Percentiles rank a stretch among this genome's conserved stretches.
Conservation (phyloP, 2,113 vertebrate species). For the Anhinga rufa region DNA sequence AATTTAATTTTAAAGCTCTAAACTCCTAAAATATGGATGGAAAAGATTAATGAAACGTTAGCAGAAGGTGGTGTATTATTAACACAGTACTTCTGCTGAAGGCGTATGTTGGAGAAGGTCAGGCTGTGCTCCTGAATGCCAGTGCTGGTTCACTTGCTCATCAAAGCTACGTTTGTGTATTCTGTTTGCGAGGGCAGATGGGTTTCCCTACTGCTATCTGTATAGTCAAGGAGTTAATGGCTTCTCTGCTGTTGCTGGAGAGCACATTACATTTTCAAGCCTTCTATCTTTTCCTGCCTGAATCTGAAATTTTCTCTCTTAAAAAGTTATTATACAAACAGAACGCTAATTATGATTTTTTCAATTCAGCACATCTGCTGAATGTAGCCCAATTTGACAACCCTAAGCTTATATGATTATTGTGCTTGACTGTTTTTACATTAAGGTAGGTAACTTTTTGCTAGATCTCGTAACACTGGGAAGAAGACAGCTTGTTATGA, state of each 20-base stretch:
- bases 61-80: neutral
- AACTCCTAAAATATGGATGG: neutral
- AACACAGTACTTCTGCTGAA: neutral
- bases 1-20: neutral
- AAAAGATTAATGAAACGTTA: neutral
- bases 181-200: neutral
- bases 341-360: neutral
- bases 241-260: neutral
- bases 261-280: neutral
- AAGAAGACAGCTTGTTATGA: neutral
- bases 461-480: neutral
- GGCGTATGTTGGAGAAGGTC: fast-evolving
- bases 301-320: neutral
- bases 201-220: neutral
- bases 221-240: neutral
- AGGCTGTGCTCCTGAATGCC: neutral
- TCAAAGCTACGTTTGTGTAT: neutral
- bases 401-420: neutral
- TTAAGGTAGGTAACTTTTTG: neutral
- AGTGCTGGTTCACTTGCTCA: neutral
- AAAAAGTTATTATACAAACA: neutral
- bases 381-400: neutral
- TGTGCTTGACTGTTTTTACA: neutral
- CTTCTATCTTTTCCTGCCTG: neutral
- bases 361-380: neutral